These are phyloP conservation scores for Etheostoma nigrum DNA, from an alignment of 2,797 vertebrate genomes.

Conservation along the genomic window DNA sequence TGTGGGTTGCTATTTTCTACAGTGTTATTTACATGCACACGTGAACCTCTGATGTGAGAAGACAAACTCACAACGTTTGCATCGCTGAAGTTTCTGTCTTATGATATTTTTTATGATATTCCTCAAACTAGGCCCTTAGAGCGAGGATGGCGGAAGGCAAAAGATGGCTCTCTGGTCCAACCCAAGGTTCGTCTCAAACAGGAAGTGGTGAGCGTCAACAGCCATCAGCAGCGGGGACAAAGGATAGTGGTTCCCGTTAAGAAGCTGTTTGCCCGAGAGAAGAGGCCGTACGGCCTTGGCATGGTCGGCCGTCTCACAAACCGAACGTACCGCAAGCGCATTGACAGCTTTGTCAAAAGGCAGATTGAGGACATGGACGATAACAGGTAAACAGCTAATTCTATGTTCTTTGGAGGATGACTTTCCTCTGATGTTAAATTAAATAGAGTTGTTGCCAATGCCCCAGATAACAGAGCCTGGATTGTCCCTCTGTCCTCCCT, in stretches of 20 bases:
- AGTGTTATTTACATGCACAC: not conserved
- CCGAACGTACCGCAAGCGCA: conserved; percentile 95
- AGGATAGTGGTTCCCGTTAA: conserved; percentile 92
- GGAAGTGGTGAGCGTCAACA: conserved; percentile 91
- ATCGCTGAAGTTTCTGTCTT: not conserved
- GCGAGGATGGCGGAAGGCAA: conserved; percentile 94
- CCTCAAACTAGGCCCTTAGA: conserved; percentile 89
- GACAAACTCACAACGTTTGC: not conserved
- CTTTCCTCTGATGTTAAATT: not conserved
- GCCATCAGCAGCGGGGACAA: conserved; percentile 90
- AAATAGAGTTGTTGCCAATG: not conserved
- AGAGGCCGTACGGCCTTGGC: conserved; percentile 95
- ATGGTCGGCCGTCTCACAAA: conserved; percentile 97
- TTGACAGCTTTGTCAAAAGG: conserved; percentile 93
- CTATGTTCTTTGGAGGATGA: not conserved
- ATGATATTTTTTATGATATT: not conserved
- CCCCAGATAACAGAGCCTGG: not conserved
- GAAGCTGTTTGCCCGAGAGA: conserved; percentile 95
- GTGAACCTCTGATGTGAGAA: not conserved
- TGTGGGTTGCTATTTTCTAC: conserved; percentile 82
- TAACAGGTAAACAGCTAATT: conserved; percentile 88
- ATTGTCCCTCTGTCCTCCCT: conserved; percentile 14
- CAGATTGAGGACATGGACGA: conserved; percentile 99
- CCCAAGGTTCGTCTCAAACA: conserved; percentile 93
- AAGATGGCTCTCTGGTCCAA: conserved; percentile 85